Evolutionary conservation across 2,888 invertebrate genomes (phyloP), one percentile per base, ranked within the genome.

Genomic region (Andrena praecox): DNA sequence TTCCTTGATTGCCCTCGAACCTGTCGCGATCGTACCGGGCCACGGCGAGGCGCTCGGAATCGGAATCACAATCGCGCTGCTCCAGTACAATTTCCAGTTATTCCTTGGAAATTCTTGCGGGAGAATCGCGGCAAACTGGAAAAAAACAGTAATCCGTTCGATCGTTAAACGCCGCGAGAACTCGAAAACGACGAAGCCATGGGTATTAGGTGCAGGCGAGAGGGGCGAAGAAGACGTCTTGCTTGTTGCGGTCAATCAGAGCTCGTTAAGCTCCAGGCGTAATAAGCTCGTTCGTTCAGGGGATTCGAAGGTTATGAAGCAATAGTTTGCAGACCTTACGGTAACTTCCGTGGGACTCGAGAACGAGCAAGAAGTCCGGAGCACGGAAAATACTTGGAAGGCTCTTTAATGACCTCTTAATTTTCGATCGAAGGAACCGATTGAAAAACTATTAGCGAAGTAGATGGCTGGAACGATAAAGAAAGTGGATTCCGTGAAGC

Each of bases 341-440:
- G 64, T n/a, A 63, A 66, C 70, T 69, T 71, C 27, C 42, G 66
- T 16, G 54, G 64, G 59, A 24, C 31, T 59, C 56, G 42, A 48
- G 48, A 59, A 60, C 20, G n/a, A 33, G 42, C 42, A 31, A 71
- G 56, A 67, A 63, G 67, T 70, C 68, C 24, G 64, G 74, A 54
- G 75, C 67, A 63, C 69, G 77, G 85, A 60, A 76, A 85, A 86
- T 82, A 77, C 68, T 87, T 87, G 59, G 77, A 80, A 87, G 75
- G 79, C 82, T 80, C 73, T 83, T 87, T 80, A 85, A 87, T 72
- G 84, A 86, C 64, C 79, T 64, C 64, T 79, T 88, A 70, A 86
- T 88, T 86, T 80, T 78, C 83, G 74, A 77, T 60, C 77, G 64
- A 42, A 3, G 48, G 73, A 70, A 84, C 83, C 78, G 78, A 86